phyloP scores from a whole-genome alignment of 2,113 vertebrate species.

The Petaurus breviceps region DNA sequence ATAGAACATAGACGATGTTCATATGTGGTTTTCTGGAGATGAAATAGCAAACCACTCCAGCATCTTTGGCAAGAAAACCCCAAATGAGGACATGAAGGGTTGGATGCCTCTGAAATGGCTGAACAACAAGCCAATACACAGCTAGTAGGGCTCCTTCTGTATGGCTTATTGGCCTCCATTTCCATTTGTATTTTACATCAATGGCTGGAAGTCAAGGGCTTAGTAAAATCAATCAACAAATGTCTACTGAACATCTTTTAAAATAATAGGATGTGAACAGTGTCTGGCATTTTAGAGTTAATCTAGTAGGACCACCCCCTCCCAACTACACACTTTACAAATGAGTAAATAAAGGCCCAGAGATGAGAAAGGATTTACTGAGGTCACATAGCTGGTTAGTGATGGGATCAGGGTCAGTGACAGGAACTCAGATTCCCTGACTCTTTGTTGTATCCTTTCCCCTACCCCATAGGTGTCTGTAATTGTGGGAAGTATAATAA shows the following conservation, averaged over 20 bases:
- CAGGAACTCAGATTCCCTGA: neutral
- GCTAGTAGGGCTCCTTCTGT: neutral
- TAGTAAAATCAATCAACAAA: neutral
- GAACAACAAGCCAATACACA: neutral
- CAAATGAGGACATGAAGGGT: neutral
- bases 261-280: conserved; percentile 24
- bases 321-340: neutral
- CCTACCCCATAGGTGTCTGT: accelerated
- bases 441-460: accelerated
- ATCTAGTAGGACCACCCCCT: neutral
- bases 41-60: neutral
- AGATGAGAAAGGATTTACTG: neutral
- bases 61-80: neutral
- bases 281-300: neutral
- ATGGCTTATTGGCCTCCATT: neutral
- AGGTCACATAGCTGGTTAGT: neutral
- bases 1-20: neutral
- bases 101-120: neutral
- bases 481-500: neutral
- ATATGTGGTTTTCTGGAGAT: neutral
- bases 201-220: neutral
- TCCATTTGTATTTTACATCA: neutral
- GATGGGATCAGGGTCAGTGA: neutral
- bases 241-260: conserved; percentile 10
- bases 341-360: conserved; percentile 3